Percentiles rank a stretch among this genome's conserved stretches.
These are phyloP conservation scores for Hecatera dysodea DNA, from an alignment of 2,888 invertebrate genomes.

Conservation along the genomic window DNA sequence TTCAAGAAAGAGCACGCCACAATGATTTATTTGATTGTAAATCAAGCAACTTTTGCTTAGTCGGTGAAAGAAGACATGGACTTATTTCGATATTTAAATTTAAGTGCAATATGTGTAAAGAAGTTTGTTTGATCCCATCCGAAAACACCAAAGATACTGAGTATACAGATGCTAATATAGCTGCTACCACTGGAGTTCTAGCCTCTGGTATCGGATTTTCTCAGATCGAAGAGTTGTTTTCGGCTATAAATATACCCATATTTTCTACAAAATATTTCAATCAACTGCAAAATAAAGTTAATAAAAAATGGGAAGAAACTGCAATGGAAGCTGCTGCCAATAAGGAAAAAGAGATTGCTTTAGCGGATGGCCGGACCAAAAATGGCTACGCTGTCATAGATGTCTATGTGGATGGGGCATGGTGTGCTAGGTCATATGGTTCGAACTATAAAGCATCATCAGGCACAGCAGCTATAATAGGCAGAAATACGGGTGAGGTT, in stretches of 20 bases:
- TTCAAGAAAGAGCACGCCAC: conserved; percentile 14
- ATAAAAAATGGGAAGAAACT: not conserved
- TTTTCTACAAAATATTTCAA: conserved; percentile 1
- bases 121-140: conserved; percentile 8
- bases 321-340: conserved; percentile 9
- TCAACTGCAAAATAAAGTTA: not conserved
- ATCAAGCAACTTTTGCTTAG: not conserved
- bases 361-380: not conserved
- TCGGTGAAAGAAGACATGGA: conserved; percentile 6
- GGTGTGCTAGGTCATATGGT: conserved; percentile 18
- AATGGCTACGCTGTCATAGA: not conserved
- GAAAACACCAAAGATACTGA: not conserved
- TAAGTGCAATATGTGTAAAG: conserved; percentile 10
- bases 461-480: no score
- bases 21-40: conserved; percentile 9
- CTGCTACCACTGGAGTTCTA: not conserved
- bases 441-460: not conserved
- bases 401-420: not conserved
- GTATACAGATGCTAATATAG: not conserved
- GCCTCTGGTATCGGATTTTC: conserved; percentile 12
- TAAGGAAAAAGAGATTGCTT: conserved; percentile 7
- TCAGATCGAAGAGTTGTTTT: conserved; percentile 5
- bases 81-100: conserved; percentile 4
- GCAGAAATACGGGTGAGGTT: no score
- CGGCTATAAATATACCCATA: not conserved